A percentile compares a stretch with the other conserved stretches of the same genome.
Evolutionary conservation across 2,113 vertebrate species (phyloP).

Genomic region (Actenoides lindsayi): DNA sequence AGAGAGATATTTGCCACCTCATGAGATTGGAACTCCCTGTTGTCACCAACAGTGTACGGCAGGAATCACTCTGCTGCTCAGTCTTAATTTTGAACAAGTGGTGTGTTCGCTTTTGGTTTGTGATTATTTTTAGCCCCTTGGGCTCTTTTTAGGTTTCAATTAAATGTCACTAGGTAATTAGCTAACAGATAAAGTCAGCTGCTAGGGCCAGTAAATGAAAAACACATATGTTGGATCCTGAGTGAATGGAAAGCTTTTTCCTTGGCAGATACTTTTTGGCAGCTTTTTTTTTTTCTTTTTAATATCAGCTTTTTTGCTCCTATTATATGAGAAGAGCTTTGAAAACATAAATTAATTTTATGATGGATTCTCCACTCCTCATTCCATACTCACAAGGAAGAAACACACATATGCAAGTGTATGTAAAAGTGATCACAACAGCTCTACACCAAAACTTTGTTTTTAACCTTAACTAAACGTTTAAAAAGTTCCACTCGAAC

Average conservation of each 20-base stretch:
- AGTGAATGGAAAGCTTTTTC: neutral
- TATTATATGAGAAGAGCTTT: neutral
- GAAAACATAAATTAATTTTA: neutral
- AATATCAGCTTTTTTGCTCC: neutral
- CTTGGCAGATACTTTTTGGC: neutral
- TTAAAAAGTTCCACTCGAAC: slow-evolving; percentile 34
- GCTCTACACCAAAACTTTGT: neutral
- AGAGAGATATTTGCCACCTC: neutral
- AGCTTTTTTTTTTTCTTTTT: neutral
- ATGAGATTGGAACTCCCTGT: fast-evolving
- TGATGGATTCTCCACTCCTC: neutral
- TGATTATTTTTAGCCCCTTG: slow-evolving; percentile 53
- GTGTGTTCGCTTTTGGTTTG: neutral
- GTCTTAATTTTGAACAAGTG: neutral
- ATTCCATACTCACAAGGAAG: neutral
- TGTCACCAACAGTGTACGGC: neutral
- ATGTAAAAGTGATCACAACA: neutral
- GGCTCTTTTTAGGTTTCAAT: slow-evolving; percentile 28
- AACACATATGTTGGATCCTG: neutral
- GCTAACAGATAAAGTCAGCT: slow-evolving; percentile 27
- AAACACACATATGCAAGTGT: neutral
- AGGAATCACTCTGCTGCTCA: neutral
- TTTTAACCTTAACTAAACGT: neutral
- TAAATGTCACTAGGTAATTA: slow-evolving; percentile 50
- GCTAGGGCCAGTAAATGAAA: neutral